Percentiles rank a stretch among this genome's conserved stretches.
These are phyloP conservation scores for Megaleporinus macrocephalus DNA, from an alignment of 2,113 vertebrate genomes.

Conservation along the genomic window DNA sequence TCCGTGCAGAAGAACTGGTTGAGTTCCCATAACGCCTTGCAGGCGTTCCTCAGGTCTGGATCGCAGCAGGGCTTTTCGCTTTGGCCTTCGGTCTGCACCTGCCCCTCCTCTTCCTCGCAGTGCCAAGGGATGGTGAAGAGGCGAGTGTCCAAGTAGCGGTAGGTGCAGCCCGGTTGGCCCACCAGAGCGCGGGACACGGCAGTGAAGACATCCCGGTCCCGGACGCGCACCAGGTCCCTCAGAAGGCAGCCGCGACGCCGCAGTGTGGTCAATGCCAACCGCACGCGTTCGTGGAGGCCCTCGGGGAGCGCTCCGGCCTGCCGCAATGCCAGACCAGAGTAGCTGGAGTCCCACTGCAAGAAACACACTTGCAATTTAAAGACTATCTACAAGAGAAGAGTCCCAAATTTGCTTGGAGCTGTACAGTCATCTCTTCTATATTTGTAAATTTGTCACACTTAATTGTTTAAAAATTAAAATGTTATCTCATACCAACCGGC, in stretches of 20 bases:
- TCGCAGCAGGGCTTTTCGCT: constrained; percentile 77
- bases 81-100: constrained; percentile 68
- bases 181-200: constrained; percentile 89
- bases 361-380: too few relatives aligned
- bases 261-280: constrained; percentile 83
- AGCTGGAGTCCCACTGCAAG: constrained; percentile 89
- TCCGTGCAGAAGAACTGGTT: constrained; percentile 86
- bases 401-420: too few relatives aligned
- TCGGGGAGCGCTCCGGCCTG: constrained; percentile 79
- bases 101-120: constrained; percentile 68
- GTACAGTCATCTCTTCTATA: too few relatives aligned
- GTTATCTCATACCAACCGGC: too few relatives aligned
- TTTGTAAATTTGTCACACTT: too few relatives aligned
- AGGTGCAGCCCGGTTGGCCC: constrained; percentile 90
- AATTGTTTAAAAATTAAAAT: too few relatives aligned
- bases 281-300: constrained; percentile 84
- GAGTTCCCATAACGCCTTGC: constrained; percentile 88
- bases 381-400: too few relatives aligned
- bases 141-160: constrained; percentile 93
- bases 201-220: constrained; percentile 90
- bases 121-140: constrained; percentile 96
- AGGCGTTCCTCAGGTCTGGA: constrained; percentile 82
- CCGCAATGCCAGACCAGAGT: constrained; percentile 85
- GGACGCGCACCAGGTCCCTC: constrained; percentile 89
- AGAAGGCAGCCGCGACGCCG: constrained; percentile 83